Conservation (phyloP, 2,888 invertebrate genomes). For the Melinaea marsaeus region DNA sequence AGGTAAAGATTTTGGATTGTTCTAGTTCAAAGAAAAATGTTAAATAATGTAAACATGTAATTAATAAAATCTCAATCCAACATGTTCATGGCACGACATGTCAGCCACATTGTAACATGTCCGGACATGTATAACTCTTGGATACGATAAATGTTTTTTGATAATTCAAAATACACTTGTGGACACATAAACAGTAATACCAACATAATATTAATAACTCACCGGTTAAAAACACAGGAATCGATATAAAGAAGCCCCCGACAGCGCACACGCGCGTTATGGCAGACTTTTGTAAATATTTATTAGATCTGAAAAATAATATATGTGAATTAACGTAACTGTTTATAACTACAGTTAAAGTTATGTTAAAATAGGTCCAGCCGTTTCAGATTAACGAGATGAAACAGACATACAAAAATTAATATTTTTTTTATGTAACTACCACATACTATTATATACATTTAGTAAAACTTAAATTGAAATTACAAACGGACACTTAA, state of each 20-base stretch:
- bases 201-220: slow-evolving; percentile 34
- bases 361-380: no score
- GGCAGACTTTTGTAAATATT: slow-evolving; percentile 94
- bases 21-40: no score
- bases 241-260: slow-evolving; percentile 95
- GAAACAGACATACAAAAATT: no score
- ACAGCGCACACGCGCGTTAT: slow-evolving; percentile 94
- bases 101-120: not conserved
- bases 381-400: no score
- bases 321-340: not conserved
- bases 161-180: not conserved
- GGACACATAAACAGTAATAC: not conserved
- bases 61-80: not conserved
- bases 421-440: no score
- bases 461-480: no score
- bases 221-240: slow-evolving; percentile 96
- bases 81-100: not conserved
- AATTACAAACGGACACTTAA: no score
- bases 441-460: no score
- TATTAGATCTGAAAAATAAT: slow-evolving; percentile 86
- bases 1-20: no score
- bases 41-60: no score
- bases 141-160: not conserved
- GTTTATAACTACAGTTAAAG: no score
- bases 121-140: not conserved